Percentiles rank a stretch among this genome's conserved stretches.
These are phyloP conservation scores for Zaprionus taronus DNA, from an alignment of 1,140 invertebrate genomes.

Conservation along the genomic window DNA sequence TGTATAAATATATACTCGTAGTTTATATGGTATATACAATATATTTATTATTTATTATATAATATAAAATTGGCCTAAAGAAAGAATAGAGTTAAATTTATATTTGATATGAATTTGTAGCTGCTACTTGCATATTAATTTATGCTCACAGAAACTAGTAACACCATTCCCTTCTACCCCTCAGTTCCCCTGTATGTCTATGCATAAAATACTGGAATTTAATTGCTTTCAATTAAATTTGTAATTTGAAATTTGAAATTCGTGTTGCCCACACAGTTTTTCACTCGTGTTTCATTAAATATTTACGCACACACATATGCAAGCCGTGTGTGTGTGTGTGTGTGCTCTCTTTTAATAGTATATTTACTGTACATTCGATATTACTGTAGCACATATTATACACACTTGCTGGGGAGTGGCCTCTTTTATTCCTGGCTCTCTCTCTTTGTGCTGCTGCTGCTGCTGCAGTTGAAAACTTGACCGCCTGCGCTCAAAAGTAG, in stretches of 20 bases:
- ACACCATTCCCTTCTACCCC: neutral
- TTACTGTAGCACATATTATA: neutral
- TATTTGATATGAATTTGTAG: neutral
- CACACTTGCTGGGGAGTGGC: conserved; percentile 31
- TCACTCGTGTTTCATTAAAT: neutral
- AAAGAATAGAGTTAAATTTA: no score
- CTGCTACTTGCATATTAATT: neutral
- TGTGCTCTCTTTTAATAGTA: neutral
- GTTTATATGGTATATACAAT: no score
- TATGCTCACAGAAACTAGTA: neutral
- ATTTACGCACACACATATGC: neutral
- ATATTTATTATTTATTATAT: no score
- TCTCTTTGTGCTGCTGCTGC: neutral
- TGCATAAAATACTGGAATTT: neutral
- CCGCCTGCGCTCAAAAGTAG: conserved; percentile 63
- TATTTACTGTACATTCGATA: conserved; percentile 2
- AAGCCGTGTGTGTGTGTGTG: neutral
- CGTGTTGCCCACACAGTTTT: neutral
- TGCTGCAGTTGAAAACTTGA: conserved; percentile 49
- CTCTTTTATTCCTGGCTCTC: neutral
- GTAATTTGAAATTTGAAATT: neutral
- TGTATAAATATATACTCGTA: no score
- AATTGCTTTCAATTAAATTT: conserved; percentile 5
- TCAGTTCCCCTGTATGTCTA: neutral
- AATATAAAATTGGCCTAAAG: no score